These are phyloP conservation scores for Acronicta leporina DNA, from an alignment of 2,888 invertebrate species.

Conservation along the genomic window DNA sequence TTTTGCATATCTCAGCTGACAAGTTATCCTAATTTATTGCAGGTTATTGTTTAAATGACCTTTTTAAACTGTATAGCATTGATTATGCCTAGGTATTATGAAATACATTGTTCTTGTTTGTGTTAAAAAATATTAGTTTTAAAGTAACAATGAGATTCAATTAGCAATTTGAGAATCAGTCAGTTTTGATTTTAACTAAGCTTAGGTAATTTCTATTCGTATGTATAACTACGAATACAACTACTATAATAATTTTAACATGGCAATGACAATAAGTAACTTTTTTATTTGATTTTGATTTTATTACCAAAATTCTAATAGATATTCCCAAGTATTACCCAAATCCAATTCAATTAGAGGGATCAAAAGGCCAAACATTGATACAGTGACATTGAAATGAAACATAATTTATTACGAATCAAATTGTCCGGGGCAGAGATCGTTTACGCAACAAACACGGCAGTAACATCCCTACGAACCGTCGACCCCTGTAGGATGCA, in stretches of 20 bases:
- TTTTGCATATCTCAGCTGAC: slow-evolving; percentile 46
- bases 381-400: slow-evolving; percentile 71
- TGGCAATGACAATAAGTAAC: too few species aligned
- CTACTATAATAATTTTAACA: too few species aligned
- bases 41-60: background rate
- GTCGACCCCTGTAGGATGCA: slow-evolving; percentile 65
- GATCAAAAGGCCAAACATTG: slow-evolving; percentile 58
- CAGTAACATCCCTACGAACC: slow-evolving; percentile 75
- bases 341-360: slow-evolving; percentile 48
- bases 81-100: background rate
- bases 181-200: too few species aligned
- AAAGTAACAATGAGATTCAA: too few species aligned
- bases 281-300: too few species aligned
- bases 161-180: too few species aligned
- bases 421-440: slow-evolving; percentile 77
- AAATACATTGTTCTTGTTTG: too few species aligned
- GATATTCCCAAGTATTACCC: background rate
- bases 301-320: background rate
- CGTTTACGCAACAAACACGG: slow-evolving; percentile 81
- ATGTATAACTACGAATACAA: too few species aligned
- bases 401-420: slow-evolving; percentile 80
- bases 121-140: too few species aligned
- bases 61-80: background rate
- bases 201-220: too few species aligned
- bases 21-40: slow-evolving; percentile 9